These are phyloP conservation scores for Drosophila fungiperda DNA, from an alignment of 2,888 invertebrate genomes.

Conservation along the genomic window DNA sequence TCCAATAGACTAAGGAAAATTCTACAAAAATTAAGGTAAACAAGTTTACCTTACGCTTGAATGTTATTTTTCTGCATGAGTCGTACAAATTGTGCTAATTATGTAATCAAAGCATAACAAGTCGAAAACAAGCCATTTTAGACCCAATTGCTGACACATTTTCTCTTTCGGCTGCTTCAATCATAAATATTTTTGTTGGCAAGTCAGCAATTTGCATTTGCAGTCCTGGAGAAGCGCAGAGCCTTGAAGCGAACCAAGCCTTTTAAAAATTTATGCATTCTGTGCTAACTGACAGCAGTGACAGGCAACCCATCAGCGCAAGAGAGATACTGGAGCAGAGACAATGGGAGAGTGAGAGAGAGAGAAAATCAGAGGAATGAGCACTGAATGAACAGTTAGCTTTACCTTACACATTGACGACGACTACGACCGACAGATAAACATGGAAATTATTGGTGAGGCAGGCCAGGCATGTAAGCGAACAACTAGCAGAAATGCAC, in stretches of 20 bases:
- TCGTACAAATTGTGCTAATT: constrained; percentile 12
- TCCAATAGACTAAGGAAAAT: neutral
- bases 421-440: constrained; percentile 52
- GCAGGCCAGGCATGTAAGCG: constrained; percentile 59
- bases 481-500: constrained; percentile 34
- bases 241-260: constrained; percentile 45
- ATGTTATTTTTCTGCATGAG: neutral
- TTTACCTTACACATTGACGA: constrained; percentile 55
- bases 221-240: constrained; percentile 28
- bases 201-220: constrained; percentile 61
- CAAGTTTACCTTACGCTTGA: neutral
- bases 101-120: constrained; percentile 2
- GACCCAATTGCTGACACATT: constrained; percentile 31
- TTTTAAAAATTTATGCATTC: constrained; percentile 63
- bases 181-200: constrained; percentile 27
- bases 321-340: constrained; percentile 14
- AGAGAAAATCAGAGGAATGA: constrained; percentile 1
- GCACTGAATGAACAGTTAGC: constrained; percentile 43
- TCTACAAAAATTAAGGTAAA: neutral
- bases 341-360: constrained; percentile 13
- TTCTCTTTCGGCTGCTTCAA: constrained; percentile 32
- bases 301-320: constrained; percentile 27
- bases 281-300: constrained; percentile 45
- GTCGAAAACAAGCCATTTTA: constrained; percentile 6
- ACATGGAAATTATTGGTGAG: constrained; percentile 65